These are phyloP conservation scores for Pseudois nayaur DNA, from an alignment of 2,113 vertebrate species.

Conservation along the genomic window DNA sequence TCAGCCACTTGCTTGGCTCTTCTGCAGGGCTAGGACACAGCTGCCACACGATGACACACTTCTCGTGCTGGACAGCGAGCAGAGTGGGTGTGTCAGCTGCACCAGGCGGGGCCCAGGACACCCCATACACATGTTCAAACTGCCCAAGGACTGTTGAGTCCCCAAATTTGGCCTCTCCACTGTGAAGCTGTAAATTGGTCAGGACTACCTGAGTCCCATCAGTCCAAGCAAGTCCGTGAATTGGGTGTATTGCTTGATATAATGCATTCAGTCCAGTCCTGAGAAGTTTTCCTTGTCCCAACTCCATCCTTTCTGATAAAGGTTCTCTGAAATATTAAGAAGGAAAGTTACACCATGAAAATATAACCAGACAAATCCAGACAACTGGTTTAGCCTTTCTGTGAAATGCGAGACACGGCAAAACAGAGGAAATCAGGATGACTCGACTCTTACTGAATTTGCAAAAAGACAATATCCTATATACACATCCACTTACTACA, in stretches of 20 bases:
- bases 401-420: not conserved
- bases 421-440: not conserved
- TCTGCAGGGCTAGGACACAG: constrained; percentile 84
- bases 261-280: constrained; percentile 92
- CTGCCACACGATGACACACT: constrained; percentile 91
- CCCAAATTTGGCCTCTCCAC: constrained; percentile 88
- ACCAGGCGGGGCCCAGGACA: constrained; percentile 89
- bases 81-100: constrained; percentile 81
- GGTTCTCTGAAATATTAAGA: constrained; percentile 45
- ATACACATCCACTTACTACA: not conserved
- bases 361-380: not conserved
- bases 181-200: constrained; percentile 82
- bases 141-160: constrained; percentile 92
- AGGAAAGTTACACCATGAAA: not conserved
- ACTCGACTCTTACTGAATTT: not conserved
- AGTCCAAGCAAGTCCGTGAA: constrained; percentile 95
- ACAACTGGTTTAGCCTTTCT: not conserved
- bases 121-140: constrained; percentile 92
- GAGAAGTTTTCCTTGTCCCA: constrained; percentile 93
- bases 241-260: constrained; percentile 91
- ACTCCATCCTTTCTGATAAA: constrained; percentile 84
- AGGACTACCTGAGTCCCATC: constrained; percentile 93
- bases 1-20: constrained; percentile 88
- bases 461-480: not conserved
- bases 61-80: constrained; percentile 93